These are phyloP conservation scores for Hypercompe scribonia DNA, from an alignment of 2,888 invertebrate species.

Conservation along the genomic window DNA sequence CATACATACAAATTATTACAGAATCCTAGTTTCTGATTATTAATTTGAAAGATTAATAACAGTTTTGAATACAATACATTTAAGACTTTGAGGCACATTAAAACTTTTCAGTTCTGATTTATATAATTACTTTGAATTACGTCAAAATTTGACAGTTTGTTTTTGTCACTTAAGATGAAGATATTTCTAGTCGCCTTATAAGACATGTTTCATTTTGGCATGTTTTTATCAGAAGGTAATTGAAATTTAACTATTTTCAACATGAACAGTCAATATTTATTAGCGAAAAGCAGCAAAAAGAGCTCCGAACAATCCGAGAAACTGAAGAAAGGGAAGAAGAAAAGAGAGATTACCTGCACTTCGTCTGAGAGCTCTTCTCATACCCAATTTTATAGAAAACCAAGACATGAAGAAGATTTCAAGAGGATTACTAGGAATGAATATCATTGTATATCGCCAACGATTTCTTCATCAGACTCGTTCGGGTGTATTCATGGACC, in stretches of 20 bases:
- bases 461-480: conserved; percentile 67
- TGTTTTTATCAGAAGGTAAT: not conserved
- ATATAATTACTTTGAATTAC: not conserved
- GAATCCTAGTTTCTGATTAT: not conserved
- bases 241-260: conserved; percentile 32
- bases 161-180: not conserved
- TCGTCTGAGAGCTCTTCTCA: conserved; percentile 58
- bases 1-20: not conserved
- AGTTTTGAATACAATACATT: too few relatives aligned
- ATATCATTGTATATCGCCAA: conserved; percentile 61
- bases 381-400: conserved; percentile 65
- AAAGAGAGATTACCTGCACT: conserved; percentile 50
- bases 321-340: conserved; percentile 21
- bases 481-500: conserved; percentile 68
- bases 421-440: conserved; percentile 61
- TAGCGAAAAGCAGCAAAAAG: not conserved
- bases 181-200: not conserved
- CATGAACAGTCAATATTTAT: not conserved
- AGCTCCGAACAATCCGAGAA: not conserved
- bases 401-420: conserved; percentile 48
- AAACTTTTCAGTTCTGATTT: not conserved
- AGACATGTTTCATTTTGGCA: not conserved
- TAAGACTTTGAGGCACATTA: not conserved
- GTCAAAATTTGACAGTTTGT: not conserved
- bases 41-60: too few relatives aligned